These are phyloP conservation scores for Mustelus asterias DNA, from an alignment of 2,113 vertebrate genomes.

Conservation along the genomic window DNA sequence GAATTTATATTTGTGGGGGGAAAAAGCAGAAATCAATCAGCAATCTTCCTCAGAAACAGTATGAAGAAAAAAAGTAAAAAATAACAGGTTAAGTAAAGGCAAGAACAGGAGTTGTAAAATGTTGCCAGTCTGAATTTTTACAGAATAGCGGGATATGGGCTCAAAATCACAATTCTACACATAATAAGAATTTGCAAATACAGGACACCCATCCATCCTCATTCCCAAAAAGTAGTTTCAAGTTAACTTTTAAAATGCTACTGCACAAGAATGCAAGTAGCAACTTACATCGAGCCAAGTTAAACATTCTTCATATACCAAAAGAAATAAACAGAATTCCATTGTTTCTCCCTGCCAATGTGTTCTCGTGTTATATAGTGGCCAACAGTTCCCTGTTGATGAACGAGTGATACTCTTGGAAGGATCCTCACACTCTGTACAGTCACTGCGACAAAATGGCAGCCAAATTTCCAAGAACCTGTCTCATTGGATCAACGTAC, in stretches of 20 bases:
- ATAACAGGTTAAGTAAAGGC: neutral
- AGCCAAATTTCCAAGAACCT: slow-evolving; percentile 4
- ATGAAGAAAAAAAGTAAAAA: neutral
- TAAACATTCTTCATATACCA: neutral
- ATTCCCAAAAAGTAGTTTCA: neutral
- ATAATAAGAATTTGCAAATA: neutral
- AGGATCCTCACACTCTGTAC: neutral
- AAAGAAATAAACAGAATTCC: slow-evolving; percentile 1
- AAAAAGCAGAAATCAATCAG: neutral
- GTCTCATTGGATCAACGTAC: neutral
- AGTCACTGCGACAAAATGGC: neutral
- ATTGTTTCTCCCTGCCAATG: neutral
- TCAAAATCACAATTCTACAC: neutral
- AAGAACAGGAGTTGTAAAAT: neutral
- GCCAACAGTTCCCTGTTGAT: neutral
- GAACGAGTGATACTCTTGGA: neutral
- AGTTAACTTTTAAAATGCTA: neutral
- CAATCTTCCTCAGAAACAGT: neutral
- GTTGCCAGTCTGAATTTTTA: neutral
- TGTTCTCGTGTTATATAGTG: neutral
- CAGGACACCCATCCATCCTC: neutral
- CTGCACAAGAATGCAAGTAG: neutral
- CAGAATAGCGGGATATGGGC: neutral
- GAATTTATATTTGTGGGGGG: neutral
- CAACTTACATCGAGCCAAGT: neutral